Base-by-base conservation (phyloP, 2,113 vertebrate genomes). In the Trachemys scripta region DNA sequence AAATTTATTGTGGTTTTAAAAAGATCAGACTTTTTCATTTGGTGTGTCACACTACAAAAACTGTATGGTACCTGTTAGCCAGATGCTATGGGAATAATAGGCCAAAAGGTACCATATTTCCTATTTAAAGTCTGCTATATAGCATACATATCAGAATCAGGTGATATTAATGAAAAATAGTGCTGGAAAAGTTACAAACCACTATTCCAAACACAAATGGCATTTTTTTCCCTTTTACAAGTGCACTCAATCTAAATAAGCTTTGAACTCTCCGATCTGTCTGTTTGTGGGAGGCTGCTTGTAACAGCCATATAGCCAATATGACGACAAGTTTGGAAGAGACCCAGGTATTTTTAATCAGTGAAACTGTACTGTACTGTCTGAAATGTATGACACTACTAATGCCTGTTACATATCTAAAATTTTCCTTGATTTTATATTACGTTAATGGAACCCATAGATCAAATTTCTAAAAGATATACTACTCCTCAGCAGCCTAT, bases 1-100 rank as follows among this genome's bases (percentile, higher is more conserved):
- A 98, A 98, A 98, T 98, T 98, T 98, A 98, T 98, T 97, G 96
- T 96, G 80, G 57, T 97, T 98, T 98, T 98, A 96, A 98, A 98
- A 97, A 97, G 96, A 97, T 96, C 97, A 98, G 98, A 98, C 98
- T 98, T 98, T 98, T 98, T 97, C 98, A 98, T 97, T 98, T 98
- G 97, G 87, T 94, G 88, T 54, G 97, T 97, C 97, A 98, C 94
- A 57, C 96, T 97, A 97, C 95, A 98, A 95, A 98, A 98, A 94
- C 97, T 98, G 96, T 94, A 92, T 87, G 25, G 97, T 98, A 98
- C 98, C 98, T 98, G 98, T 90, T 93, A 86, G 94, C 98, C 98
- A 98, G 98, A 98, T 98, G 98, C 97, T 97, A 97, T 92, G 91
- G 94, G 94, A 89, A 97, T 93, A 95, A 78, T 92, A 97, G 89